Base-by-base conservation (phyloP, 2,113 vertebrate species). In the Dipodomys merriami region DNA sequence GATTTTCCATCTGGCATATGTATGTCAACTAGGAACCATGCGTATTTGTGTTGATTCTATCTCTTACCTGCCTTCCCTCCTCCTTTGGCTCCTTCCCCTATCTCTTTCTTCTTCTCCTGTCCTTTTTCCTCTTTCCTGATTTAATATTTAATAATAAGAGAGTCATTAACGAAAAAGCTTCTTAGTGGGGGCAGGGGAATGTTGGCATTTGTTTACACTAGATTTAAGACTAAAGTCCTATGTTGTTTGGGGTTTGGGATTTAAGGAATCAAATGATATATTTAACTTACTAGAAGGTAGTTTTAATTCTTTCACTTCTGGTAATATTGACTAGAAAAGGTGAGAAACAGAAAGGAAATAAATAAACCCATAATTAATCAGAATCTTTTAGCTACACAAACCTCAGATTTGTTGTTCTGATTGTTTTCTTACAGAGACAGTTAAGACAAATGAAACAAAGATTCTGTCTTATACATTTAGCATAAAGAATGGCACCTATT, bases 381-480 rank as follows among this genome's bases (percentile, higher is more conserved):
- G 10, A 93, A 71, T 81, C 29, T 49, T 88, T 53, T 23, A 85
- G 93, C 85, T 90, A 78, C 71, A 35, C 30, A 91, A 93, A 93
- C 6, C 16, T 19, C n/a, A 86, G 82, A 88, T 72, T 92, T 77
- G 90, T 83, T 88, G 2, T 77, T 68, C 73, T 84, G 33, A 78
- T 22, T 88, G 11, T 84, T 94, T 94, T 62, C 49, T 65, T 81
- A 89, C 15, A 44, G 49, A 76, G 27, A 49, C 7, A 57, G 5
- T 39, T 78, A 88, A 94, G 92, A 92, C 20, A 93, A 95, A 86
- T 86, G 64, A 91, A 83, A 91, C 71, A 71, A 90, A 76, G 23
- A 88, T 73, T 64, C 30, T 19, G 49, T 86, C 46, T 91, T 91
- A 76, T 71, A 67, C 25, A 85, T 57, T 87, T 84, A 85, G 44